Base-by-base conservation (phyloP, 2,797 vertebrate genomes). In the Luscinia megarhynchos region DNA sequence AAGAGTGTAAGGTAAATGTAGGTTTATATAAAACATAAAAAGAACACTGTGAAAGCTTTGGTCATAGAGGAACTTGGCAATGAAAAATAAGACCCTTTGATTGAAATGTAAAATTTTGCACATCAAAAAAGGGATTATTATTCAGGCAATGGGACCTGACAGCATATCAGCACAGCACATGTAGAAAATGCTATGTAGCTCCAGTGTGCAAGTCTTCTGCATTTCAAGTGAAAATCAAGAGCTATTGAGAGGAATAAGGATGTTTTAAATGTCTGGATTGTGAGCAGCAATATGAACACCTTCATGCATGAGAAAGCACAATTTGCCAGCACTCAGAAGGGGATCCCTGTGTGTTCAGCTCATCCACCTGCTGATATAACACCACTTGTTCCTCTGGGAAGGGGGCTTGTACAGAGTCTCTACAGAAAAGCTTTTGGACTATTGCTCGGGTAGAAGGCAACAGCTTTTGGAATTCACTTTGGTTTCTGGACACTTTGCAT, bases 191-290 rank as follows among this genome's bases (percentile, higher is more conserved):
- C 58, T 62, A 85, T 48, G 64, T 43, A 61, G 46, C 58, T 43
- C 57, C 51, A 12, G 76, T 59, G 67, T 94, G 88, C 48, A 72
- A 84, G 63, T 83, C 68, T 84, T 73, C 78, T 90, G 80, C 78
- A 84, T 92, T 96, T 88, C 79, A 89, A 95, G 85, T 7, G 15
- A 68, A 92, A 96, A 72, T 64, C 75, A n/a, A 87, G 82, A 80
- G 72, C 70, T 90, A 29, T 43, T 1, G 15, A 82, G 75, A 83
- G 70, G 81, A 93, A 88, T 63, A 45, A 90, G 80, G 54, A 40
- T 57, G 69, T 59, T 93, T 90, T 48, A 58, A 92, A 91, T 57
- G 75, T 80, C 53, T 36, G 30, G 83, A 2, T 3, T 12, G 55
- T 29, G 48, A 95, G 68, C 15, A 86, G 81, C 68, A 79, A n/a